Base-by-base conservation (phyloP, 2,888 invertebrate genomes). In the Diachrysia chrysitis region DNA sequence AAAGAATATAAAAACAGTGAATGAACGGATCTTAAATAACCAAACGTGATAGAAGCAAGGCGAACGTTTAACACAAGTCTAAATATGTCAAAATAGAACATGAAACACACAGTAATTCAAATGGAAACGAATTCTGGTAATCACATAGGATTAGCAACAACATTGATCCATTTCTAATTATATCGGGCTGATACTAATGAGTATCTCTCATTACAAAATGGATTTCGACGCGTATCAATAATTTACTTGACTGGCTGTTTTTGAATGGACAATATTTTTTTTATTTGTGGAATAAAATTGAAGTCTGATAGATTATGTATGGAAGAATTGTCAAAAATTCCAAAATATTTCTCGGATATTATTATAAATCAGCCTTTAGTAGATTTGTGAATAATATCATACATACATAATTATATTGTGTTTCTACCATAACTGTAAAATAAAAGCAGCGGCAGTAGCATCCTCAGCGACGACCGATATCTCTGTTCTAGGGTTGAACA, bases 381-480 rank as follows among this genome's bases (percentile, higher is more conserved):
- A n/a, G n/a, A n/a, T n/a, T n/a, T n/a, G n/a, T n/a, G n/a, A n/a
- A n/a, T n/a, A n/a, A n/a, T n/a, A n/a, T n/a, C n/a, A n/a, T n/a
- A n/a, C n/a, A n/a, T n/a, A n/a, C n/a, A n/a, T n/a, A n/a, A n/a
- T n/a, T n/a, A n/a, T n/a, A n/a, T n/a, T n/a, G n/a, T n/a, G n/a
- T n/a, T n/a, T n/a, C n/a, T n/a, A n/a, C n/a, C n/a, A n/a, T n/a
- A n/a, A n/a, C n/a, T n/a, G n/a, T n/a, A 98, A 98, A 85, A 98
- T 97, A 91, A 98, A 99, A 23, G 97, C 97, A 9, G 97, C 96
- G 12, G 98, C 98, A 85, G 97, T 97, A 65, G 97, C 91, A 69
- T 97, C 96, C 73, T 97, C 97, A 21, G 96, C 95, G 79, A 97
- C 93, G 48, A 97, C 88, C 1, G 87, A 71, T 7, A 88, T 80